Percentiles rank a stretch among this genome's conserved stretches.
Conservation (phyloP, 1,140 invertebrate genomes). For the Tribolium madens region DNA sequence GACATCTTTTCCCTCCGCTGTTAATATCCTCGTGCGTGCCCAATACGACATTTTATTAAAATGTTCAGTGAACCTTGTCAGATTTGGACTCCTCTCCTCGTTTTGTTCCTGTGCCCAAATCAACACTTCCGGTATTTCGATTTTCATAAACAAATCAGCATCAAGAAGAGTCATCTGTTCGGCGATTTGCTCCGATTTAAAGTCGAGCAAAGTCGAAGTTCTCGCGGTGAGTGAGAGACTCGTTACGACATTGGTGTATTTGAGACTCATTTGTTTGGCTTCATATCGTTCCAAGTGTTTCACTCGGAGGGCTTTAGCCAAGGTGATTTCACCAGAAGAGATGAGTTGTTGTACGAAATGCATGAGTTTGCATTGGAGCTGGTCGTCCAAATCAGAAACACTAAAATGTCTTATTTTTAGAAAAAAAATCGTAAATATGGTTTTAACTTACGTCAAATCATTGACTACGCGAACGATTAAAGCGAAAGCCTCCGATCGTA, state of each 20-base stretch:
- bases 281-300: constrained; percentile 93
- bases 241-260: constrained; percentile 51
- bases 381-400: constrained; percentile 83
- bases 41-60: constrained; percentile 99
- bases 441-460: constrained; percentile 88
- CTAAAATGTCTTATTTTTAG: constrained; percentile 68
- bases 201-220: constrained; percentile 84
- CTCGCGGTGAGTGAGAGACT: constrained; percentile 65
- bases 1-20: constrained; percentile 88
- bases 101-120: constrained; percentile 98
- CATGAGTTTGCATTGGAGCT: constrained; percentile 82
- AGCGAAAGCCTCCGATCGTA: constrained; percentile 89
- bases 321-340: constrained; percentile 84
- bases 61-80: constrained; percentile 97
- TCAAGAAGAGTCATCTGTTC: constrained; percentile 99
- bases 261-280: constrained; percentile 65
- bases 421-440: not conserved
- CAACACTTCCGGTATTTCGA: constrained; percentile 96
- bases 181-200: constrained; percentile 92
- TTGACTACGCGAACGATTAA: constrained; percentile 92
- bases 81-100: constrained; percentile 95
- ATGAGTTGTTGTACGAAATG: constrained; percentile 94
- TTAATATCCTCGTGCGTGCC: constrained; percentile 83
- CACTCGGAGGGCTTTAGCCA: constrained; percentile 89
- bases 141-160: constrained; percentile 94